Base-by-base conservation (phyloP, 2,797 vertebrate species). In the Hippocampus kuda region DNA sequence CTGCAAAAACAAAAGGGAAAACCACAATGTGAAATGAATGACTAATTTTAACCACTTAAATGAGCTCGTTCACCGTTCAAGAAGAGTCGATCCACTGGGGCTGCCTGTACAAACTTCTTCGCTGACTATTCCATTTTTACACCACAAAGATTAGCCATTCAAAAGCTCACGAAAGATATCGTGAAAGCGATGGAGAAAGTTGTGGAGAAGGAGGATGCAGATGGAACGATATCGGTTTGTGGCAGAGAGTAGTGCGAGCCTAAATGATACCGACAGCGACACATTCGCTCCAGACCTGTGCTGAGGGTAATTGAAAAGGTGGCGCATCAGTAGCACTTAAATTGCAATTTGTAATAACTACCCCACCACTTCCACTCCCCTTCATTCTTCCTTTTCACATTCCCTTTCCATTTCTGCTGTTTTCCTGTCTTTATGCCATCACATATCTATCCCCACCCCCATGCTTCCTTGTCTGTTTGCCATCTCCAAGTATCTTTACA, bases 261-360 rank as follows among this genome's bases (percentile, higher is more conserved):
- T 79, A 88, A 91, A 84, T 80, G 87, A 87, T 85, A 79, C 86
- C 88, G 91, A 90, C 89, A 87, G 85, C 85, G 88, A 89, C 87
- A 88, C 84, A 85, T 91, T 91, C 87, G 84, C 89, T 88, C 77
- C 81, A 83, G 85, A 87, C 83, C 81, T 88, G 84, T 89, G 85
- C 89, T 90, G 87, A 91, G 91, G 89, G 87, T 91, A 90, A 90
- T 90, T 88, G 89, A 90, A 88, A 88, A 84, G 85, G 90, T 78
- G 65, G 80, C 79, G 87, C 83, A 91, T 89, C 87, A 88, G 87
- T 30, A 88, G 82, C 82, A 70, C 74, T 90, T 90, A 89, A 38
- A 87, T 89, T 88, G 85, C 83, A 88, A 87, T 91, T 46, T 48
- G 42, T 44, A 48, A 49, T 18, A 65, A 64, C 44, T 24, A 18